Conservation (phyloP, 2,888 invertebrate species). For the Meteorus cinctellus region DNA sequence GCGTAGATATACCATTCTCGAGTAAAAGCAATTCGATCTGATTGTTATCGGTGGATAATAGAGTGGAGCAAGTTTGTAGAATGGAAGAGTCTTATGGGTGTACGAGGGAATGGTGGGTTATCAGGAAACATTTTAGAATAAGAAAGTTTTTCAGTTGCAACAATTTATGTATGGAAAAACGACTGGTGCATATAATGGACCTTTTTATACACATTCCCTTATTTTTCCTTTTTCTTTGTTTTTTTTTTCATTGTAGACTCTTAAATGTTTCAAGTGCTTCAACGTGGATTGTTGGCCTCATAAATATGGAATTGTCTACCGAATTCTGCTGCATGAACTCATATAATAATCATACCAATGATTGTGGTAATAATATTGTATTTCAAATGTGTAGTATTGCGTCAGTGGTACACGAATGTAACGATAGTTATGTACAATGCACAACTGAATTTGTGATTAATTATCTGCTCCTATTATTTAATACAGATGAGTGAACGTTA, state of each 20-base stretch:
- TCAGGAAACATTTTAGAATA: slow-evolving; percentile 27
- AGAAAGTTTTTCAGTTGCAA: slow-evolving; percentile 8
- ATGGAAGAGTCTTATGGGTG: slow-evolving; percentile 32
- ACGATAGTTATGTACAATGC: no score
- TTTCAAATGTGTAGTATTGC: no score
- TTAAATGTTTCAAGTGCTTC: neutral
- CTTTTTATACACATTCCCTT: neutral
- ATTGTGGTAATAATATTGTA: no score
- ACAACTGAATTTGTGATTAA: no score
- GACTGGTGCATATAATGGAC: slow-evolving; percentile 3
- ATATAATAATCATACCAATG: no score
- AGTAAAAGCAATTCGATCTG: slow-evolving; percentile 38
- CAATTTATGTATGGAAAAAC: slow-evolving; percentile 11
- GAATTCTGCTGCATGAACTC: no score
- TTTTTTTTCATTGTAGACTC: neutral
- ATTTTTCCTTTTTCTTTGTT: neutral
- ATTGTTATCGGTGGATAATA: slow-evolving; percentile 45
- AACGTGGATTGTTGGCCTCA: neutral
- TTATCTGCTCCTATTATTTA: no score
- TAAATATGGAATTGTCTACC: neutral
- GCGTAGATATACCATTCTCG: slow-evolving; percentile 29
- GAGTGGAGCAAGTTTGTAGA: slow-evolving; percentile 35
- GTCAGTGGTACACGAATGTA: no score
- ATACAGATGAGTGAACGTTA: no score
- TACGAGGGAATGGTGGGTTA: neutral